These are phyloP conservation scores for Gephyroberyx darwinii DNA, from an alignment of 2,797 vertebrate genomes.

Conservation along the genomic window DNA sequence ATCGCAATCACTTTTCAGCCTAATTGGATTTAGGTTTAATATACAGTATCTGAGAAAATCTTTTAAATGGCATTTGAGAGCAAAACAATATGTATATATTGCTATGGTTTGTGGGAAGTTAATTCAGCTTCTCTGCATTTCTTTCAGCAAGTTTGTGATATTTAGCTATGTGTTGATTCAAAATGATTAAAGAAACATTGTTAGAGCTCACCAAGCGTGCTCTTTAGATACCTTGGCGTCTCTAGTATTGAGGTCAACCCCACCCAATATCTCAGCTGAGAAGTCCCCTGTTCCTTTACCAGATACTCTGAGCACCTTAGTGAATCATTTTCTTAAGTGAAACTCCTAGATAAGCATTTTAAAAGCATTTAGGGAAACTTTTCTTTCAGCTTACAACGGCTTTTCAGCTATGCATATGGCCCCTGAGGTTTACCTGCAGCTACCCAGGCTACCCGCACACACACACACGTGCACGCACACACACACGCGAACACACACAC, in stretches of 20 bases:
- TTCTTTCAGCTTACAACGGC: constrained; percentile 39
- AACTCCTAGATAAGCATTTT: constrained; percentile 49
- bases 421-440: constrained; percentile 37
- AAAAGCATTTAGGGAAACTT: constrained; percentile 32
- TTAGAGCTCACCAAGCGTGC: no score
- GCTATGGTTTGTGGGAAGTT: not conserved
- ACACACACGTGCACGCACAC: constrained; percentile 3
- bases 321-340: constrained; percentile 11
- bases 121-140: not conserved
- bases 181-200: not conserved
- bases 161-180: not conserved
- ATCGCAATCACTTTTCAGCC: no score
- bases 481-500: not conserved
- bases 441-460: not conserved
- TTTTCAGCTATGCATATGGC: constrained; percentile 24
- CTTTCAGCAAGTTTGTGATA: not conserved
- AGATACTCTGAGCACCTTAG: not conserved
- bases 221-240: no score
- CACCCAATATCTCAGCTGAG: constrained; percentile 1
- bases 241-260: no score
- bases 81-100: not conserved
- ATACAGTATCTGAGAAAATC: no score
- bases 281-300: constrained; percentile 1
- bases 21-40: no score
- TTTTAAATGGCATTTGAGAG: no score